Evolutionary conservation across 2,888 invertebrate genomes (phyloP).

Genomic region (Scaptomyza reducta): DNA sequence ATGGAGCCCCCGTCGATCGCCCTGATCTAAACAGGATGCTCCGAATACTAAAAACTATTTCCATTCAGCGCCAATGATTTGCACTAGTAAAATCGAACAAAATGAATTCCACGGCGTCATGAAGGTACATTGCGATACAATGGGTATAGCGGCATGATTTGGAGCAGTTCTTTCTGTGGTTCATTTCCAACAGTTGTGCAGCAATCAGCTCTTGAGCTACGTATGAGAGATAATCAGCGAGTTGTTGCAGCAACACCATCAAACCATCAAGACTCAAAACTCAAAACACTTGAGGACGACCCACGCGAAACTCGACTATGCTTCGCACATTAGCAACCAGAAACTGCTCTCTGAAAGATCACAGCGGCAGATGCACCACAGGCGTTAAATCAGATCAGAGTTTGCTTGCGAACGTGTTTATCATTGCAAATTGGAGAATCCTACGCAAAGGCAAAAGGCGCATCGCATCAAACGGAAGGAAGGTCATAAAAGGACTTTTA

Average conservation of each 20-base stretch:
- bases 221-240: constrained; percentile 57
- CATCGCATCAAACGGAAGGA: constrained; percentile 43
- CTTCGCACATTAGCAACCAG: constrained; percentile 64
- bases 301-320: constrained; percentile 57
- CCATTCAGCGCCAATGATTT: constrained; percentile 66
- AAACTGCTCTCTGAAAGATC: constrained; percentile 19
- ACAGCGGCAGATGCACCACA: constrained; percentile 61
- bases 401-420: constrained; percentile 58
- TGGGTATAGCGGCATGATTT: constrained; percentile 59
- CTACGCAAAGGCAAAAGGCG: constrained; percentile 53
- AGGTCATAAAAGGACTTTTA: constrained; percentile 53
- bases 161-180: constrained; percentile 38
- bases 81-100: constrained; percentile 52
- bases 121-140: constrained; percentile 31
- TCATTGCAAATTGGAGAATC: constrained; percentile 47
- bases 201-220: constrained; percentile 50
- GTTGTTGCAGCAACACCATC: no score
- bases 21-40: constrained; percentile 62
- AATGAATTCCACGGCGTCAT: constrained; percentile 62
- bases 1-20: constrained; percentile 60
- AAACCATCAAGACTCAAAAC: constrained; percentile 21
- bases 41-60: constrained; percentile 46
- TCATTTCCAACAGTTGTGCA: constrained; percentile 45
- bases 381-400: constrained; percentile 45
- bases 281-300: constrained; percentile 16